Conservation (phyloP, 2,113 vertebrate species). For the Gallinago paraguaiae region DNA sequence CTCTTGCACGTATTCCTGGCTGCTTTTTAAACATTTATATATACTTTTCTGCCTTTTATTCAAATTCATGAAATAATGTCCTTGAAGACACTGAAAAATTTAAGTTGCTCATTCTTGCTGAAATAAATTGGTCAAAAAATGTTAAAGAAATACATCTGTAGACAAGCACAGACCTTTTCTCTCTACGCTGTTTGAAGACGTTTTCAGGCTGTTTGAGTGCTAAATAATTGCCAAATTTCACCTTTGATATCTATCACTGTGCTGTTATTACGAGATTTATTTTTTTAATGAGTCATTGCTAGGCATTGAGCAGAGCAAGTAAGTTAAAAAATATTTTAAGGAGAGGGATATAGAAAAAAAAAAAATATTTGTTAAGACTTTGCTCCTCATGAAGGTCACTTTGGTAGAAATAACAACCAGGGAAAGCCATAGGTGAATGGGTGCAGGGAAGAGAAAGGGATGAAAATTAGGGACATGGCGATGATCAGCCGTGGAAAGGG, state of each 20-base stretch:
- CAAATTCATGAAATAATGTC: conserved; percentile 19
- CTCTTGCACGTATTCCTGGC: neutral
- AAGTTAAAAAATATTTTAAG: neutral
- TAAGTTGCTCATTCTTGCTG: conserved; percentile 23
- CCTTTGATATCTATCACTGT: neutral
- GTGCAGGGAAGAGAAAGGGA: neutral
- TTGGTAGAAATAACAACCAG: neutral
- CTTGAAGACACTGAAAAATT: conserved; percentile 44
- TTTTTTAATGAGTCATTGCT: conserved; percentile 9
- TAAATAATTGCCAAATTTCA: conserved; percentile 31
- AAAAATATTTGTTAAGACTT: neutral
- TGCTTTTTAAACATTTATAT: conserved; percentile 30
- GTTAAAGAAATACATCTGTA: conserved; percentile 5
- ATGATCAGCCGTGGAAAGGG: neutral
- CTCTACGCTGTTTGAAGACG: neutral
- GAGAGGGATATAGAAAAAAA: neutral
- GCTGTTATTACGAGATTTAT: neutral
- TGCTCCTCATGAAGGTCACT: neutral
- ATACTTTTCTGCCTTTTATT: conserved; percentile 27
- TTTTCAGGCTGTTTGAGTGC: neutral
- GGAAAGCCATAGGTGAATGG: neutral
- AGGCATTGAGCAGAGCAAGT: neutral
- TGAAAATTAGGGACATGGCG: neutral
- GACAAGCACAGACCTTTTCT: conserved; percentile 2
- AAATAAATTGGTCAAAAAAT: conserved; percentile 17